These are phyloP conservation scores for Nipponia nippon DNA, from an alignment of 2,113 vertebrate species.

Conservation along the genomic window DNA sequence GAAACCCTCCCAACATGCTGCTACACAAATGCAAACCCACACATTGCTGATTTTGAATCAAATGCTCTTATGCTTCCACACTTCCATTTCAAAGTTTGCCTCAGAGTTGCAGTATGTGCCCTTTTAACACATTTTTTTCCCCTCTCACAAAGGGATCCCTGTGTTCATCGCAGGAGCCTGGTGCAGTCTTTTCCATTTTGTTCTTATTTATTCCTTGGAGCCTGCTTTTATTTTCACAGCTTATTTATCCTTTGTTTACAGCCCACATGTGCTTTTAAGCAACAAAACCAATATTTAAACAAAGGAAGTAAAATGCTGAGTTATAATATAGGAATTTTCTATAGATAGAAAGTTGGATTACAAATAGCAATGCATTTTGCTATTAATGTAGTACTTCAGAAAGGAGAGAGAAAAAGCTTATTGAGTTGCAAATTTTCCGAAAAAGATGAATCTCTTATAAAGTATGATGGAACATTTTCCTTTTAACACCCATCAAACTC, in stretches of 20 bases:
- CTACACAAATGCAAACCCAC: conserved; percentile 76
- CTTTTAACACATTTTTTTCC: conserved; percentile 46
- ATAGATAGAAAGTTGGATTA: conserved; percentile 54
- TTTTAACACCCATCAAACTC: conserved; percentile 24
- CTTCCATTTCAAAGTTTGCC: conserved; percentile 72
- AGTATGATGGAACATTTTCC: not conserved
- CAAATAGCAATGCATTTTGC: conserved; percentile 19
- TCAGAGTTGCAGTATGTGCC: conserved; percentile 69
- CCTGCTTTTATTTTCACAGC: conserved; percentile 56
- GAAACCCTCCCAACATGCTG: conserved; percentile 79
- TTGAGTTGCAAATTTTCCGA: not conserved
- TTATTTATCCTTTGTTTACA: conserved; percentile 62
- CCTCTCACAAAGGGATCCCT: conserved; percentile 55
- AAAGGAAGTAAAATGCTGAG: conserved; percentile 57
- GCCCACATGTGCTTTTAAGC: conserved; percentile 64
- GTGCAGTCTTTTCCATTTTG: conserved; percentile 54
- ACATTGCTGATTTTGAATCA: conserved; percentile 76
- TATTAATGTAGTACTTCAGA: not conserved
- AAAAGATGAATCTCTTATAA: conserved; percentile 1
- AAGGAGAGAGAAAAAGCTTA: not conserved
- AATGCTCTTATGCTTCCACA: conserved; percentile 68
- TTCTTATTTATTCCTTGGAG: conserved; percentile 59
- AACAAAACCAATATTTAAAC: conserved; percentile 61
- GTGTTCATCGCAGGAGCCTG: conserved; percentile 41
- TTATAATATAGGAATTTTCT: conserved; percentile 57